A percentile compares a stretch with the other conserved stretches of the same genome.
Conservation (phyloP, 2,888 invertebrate genomes). For the Allolobophora icterica region DNA sequence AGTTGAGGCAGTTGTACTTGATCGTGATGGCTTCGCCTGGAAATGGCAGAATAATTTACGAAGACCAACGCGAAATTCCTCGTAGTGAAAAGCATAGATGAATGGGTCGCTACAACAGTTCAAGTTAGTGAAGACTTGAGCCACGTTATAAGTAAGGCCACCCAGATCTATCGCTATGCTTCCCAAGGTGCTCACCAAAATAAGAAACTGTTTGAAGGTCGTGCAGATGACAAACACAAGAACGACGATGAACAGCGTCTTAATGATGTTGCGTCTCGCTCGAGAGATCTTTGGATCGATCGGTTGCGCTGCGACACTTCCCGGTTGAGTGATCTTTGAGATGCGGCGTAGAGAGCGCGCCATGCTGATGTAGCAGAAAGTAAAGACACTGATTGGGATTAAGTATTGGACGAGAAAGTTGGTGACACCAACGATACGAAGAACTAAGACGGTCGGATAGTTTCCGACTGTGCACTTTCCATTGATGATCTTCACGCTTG, state of each 20-base stretch:
- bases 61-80: constrained; percentile 6
- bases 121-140: not conserved
- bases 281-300: not conserved
- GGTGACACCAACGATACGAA: not conserved
- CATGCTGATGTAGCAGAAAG: not conserved
- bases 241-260: constrained; percentile 4
- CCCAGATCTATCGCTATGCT: not conserved
- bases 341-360: not conserved
- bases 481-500: not conserved
- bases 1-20: not conserved
- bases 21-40: not conserved
- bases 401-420: not conserved
- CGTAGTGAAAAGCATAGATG: not conserved
- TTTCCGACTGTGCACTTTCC: not conserved
- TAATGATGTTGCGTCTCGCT: not conserved
- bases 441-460: not conserved
- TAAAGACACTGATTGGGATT: not conserved
- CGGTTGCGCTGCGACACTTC: not conserved
- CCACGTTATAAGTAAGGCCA: not conserved
- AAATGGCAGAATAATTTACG: not conserved
- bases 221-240: not conserved
- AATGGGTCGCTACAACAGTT: not conserved
- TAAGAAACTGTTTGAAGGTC: not conserved
- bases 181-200: not conserved
- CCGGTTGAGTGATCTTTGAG: not conserved